Conservation (phyloP, 1,140 invertebrate genomes). For the Homalodisca vitripennis region DNA sequence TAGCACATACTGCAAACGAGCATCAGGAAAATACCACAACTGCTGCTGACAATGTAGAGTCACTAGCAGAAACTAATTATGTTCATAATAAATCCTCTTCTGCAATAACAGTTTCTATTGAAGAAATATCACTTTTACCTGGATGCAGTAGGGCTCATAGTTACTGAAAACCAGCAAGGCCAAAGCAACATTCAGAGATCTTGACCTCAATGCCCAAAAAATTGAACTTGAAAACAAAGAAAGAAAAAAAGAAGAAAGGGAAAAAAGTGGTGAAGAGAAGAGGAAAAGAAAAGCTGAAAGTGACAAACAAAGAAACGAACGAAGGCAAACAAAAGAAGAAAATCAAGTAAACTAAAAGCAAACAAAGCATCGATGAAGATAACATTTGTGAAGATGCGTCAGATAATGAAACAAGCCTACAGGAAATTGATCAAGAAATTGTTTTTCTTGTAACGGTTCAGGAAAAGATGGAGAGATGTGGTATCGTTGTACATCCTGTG, state of each 20-base stretch:
- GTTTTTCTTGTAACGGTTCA: constrained; percentile 19
- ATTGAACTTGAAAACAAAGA: background rate
- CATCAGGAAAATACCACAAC: too few relatives aligned
- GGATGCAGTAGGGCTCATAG: background rate
- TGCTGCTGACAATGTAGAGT: too few relatives aligned
- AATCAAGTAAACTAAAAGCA: constrained; percentile 14
- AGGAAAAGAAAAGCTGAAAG: constrained; percentile 1
- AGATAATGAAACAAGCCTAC: constrained; percentile 14
- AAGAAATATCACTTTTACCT: background rate
- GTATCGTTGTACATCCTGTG: constrained; percentile 26
- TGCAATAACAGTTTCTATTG: background rate
- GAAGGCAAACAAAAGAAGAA: constrained; percentile 5
- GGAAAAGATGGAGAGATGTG: constrained; percentile 25
- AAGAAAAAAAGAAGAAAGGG: background rate
- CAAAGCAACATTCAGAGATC: constrained; percentile 17
- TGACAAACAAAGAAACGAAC: constrained; percentile 20
- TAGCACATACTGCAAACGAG: too few relatives aligned
- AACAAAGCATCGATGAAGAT: constrained; percentile 5
- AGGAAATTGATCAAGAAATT: constrained; percentile 11
- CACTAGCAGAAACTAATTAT: too few relatives aligned
- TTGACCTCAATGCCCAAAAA: constrained; percentile 4
- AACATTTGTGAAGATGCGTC: background rate
- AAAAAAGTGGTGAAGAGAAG: constrained; percentile 2
- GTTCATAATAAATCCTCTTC: too few relatives aligned
- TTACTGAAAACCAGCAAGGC: constrained; percentile 1